Conservation (phyloP, 2,888 invertebrate genomes). For the Monoplex corrugatus region DNA sequence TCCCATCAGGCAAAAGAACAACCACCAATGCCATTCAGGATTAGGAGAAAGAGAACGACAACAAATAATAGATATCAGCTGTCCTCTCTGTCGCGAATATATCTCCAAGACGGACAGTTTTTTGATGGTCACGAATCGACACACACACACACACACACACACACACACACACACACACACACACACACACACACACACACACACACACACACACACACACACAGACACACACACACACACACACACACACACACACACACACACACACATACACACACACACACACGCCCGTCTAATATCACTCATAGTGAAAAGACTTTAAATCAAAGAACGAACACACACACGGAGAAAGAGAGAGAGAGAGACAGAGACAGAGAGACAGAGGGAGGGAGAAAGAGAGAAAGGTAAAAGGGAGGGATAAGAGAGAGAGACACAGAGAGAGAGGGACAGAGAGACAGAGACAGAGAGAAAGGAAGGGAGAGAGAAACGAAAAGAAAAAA, state of each 20-base stretch:
- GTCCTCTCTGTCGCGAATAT: too few species aligned
- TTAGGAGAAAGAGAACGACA: too few species aligned
- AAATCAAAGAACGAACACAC: background rate
- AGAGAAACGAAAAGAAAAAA: background rate
- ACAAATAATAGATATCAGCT: too few species aligned
- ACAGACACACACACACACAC: slow-evolving; percentile 3
- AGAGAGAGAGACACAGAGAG: too few species aligned
- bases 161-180: slow-evolving; percentile 26
- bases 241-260: slow-evolving; percentile 26
- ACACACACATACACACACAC: slow-evolving; percentile 38
- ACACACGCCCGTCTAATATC: too few species aligned
- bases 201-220: slow-evolving; percentile 1
- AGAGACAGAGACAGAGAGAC: background rate
- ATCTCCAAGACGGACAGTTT: too few species aligned
- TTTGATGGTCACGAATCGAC: background rate
- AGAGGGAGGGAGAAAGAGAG: background rate
- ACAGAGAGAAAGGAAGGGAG: background rate
- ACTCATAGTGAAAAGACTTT: too few species aligned
- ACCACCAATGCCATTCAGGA: too few species aligned
- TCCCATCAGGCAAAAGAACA: too few species aligned
- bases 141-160: slow-evolving; percentile 15
- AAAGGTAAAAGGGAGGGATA: background rate
- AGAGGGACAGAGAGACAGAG: background rate
- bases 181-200: background rate
- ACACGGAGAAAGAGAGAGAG: too few species aligned